phyloP scores from a whole-genome alignment of 2,113 vertebrate genomes.

The Alaudala cheleensis region DNA sequence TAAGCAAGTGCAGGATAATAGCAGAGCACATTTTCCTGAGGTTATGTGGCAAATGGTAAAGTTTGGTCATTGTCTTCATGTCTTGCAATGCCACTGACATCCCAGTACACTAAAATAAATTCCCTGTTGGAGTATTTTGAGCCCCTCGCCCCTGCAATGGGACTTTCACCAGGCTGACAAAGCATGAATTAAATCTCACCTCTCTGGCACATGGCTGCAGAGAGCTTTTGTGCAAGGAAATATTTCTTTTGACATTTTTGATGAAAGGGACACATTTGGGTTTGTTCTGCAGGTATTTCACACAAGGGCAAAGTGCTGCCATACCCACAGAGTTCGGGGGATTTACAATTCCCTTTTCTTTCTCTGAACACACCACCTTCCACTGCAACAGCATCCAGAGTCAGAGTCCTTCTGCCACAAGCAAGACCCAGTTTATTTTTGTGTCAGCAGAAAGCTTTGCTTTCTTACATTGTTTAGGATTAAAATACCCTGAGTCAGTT shows the following conservation, averaged over 20 bases:
- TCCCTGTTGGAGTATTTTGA: background rate
- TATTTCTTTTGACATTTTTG: background rate
- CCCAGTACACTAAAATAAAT: background rate
- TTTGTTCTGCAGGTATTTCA: background rate
- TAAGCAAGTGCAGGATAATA: background rate
- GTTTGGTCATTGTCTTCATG: background rate
- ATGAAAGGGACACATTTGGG: background rate
- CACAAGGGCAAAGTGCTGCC: background rate
- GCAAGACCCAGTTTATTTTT: background rate
- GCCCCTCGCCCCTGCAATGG: background rate
- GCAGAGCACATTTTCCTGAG: background rate
- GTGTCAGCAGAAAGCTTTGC: background rate
- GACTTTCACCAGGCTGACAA: slow-evolving; percentile 40
- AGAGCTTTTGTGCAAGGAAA: background rate
- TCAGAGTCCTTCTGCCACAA: background rate
- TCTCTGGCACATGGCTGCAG: background rate
- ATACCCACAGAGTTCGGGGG: background rate
- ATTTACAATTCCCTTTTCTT: background rate
- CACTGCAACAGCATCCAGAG: background rate
- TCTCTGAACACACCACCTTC: background rate
- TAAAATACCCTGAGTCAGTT: background rate
- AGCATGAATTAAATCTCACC: background rate
- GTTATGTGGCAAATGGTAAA: background rate
- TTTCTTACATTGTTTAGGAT: background rate
- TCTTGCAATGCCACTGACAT: background rate